Evolutionary conservation across 2,888 invertebrate genomes (phyloP), one percentile per base, ranked within the genome.

Genomic region (Cabera pusaria): DNA sequence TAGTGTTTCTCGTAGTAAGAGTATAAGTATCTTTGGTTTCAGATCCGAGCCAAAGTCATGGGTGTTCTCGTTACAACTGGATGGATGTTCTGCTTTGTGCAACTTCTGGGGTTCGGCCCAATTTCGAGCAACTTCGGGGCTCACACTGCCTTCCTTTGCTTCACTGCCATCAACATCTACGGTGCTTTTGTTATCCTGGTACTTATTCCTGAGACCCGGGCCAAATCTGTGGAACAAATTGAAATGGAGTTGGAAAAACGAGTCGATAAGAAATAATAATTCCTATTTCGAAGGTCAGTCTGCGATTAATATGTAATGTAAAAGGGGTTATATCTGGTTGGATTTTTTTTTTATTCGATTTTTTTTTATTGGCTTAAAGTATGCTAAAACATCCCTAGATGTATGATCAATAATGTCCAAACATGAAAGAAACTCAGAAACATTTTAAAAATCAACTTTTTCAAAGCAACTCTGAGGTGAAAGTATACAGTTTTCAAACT

Each of bases 151-250:
- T 87, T 81, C 58, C 72, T 66, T 49, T 44, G 72, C 7, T 88
- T 75, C 44, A 64, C 72, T 1, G 49, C 41, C 0, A 51, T 76
- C 5, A 83, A 84, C 43, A 16, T 75, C 1, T 2, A 64, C 1
- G 76, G 83, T 0, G 55, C 67, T 1, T 14, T 72, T 2, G 56
- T 76, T 6, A 61, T 64, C 1, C 17, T 77, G 1, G 16, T 73
- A 1, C 46, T 64, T 1, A 45, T 89, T 1, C 87, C 86, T 0
- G 89, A 89, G 53, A 89, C 88, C 0, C 85, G 74, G 29, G 82
- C 79, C 0, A 80, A 74, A 44, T 59, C 59, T 10, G 62, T 82
- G 1, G 73, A 79, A 6, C 50, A 75, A 32, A 85, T 87, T 8
- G 64, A 75, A 28, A 37, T 37, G 4, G 51, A 54, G 9, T 20